Evolutionary conservation across 2,888 invertebrate species (phyloP).

Genomic region (Scelioninae gen. 2): DNA sequence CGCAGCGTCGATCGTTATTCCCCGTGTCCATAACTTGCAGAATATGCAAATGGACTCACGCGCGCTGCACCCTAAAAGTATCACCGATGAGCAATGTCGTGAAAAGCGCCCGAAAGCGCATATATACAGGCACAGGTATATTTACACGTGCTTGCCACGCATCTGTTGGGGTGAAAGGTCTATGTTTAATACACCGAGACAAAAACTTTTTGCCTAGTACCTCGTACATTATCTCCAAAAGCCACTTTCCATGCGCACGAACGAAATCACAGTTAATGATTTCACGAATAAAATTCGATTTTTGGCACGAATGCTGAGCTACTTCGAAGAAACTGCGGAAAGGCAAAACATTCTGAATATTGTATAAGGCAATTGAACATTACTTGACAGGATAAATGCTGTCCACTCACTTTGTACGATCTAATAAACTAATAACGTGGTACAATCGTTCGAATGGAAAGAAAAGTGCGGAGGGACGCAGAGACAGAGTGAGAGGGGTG

Average conservation of each 20-base stretch:
- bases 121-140: slow-evolving; percentile 61
- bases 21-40: slow-evolving; percentile 56
- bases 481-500: too few species aligned
- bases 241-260: slow-evolving; percentile 28
- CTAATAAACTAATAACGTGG: too few species aligned
- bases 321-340: neutral
- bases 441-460: too few species aligned
- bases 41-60: slow-evolving; percentile 49
- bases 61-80: slow-evolving; percentile 49
- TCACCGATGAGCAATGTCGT: slow-evolving; percentile 70
- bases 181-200: slow-evolving; percentile 55
- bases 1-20: slow-evolving; percentile 52
- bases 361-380: neutral
- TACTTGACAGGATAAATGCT: slow-evolving; percentile 10
- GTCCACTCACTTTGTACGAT: neutral
- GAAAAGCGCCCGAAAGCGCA: slow-evolving; percentile 53
- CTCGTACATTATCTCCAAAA: slow-evolving; percentile 40
- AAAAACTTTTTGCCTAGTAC: slow-evolving; percentile 39
- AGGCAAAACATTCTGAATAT: neutral
- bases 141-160: slow-evolving; percentile 66
- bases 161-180: slow-evolving; percentile 66
- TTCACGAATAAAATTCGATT: slow-evolving; percentile 33
- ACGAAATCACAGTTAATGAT: slow-evolving; percentile 37
- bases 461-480: too few species aligned
- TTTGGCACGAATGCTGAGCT: neutral